Base-by-base conservation (phyloP, 2,113 vertebrate genomes). In the Ursus arctos region DNA sequence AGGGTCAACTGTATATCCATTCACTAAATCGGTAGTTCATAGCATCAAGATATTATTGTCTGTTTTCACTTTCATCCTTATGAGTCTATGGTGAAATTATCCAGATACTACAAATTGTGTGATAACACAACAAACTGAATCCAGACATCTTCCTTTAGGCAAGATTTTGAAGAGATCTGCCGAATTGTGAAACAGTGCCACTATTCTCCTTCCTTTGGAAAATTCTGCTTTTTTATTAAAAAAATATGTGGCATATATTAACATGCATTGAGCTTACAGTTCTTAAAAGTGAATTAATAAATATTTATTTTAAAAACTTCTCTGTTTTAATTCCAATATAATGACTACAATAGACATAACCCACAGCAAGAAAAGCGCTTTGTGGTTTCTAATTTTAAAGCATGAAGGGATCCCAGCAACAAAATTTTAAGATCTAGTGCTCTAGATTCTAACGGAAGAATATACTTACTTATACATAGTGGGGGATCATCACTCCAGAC, bases 381-480 rank as follows among this genome's bases (percentile, higher is more conserved):
- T 28, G 40, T n/a, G 21, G 2, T 92, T 55, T 49, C 49, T 67
- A 53, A 81, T 51, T 40, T 90, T 51, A 88, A 88, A 76, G 11
- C 4, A 11, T 53, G 77, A 83, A 59, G 24, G 28, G 7, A 0
- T 65, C 24, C 57, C 2, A 2, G 82, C 15, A 9, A 16, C 72
- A 65, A 65, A 69, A 89, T 26, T 31, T 59, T 71, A 33, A 91
- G 47, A 91, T 77, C 4, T 57, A 43, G 33, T 57, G 24, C 9
- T 93, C 61, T 36, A 40, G 57, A 88, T 59, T 87, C 4, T 24
- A 82, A 88, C 59, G 15, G 71, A 24, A 74, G 9, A 57, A 65
- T 61, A 16, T 43, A 97, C 97, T 97, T 92, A 98, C 98, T 94
- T 72, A 76, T 12, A 96, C 98, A 98, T 0, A 0, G 0, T n/a